Evolutionary conservation across 2,888 invertebrate genomes (phyloP).

Genomic region (Phyto melanocephala): DNA sequence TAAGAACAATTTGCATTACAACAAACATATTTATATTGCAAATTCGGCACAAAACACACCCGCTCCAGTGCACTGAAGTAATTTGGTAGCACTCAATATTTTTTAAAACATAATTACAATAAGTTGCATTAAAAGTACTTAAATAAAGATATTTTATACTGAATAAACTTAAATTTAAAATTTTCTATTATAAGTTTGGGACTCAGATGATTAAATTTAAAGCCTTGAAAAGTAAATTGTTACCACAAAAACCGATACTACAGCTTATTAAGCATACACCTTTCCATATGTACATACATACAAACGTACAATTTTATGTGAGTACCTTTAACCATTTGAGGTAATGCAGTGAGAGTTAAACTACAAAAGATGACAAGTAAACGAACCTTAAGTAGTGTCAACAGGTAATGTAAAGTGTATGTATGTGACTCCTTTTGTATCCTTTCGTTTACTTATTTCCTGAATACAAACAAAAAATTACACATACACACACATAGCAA

Average conservation of each 20-base stretch:
- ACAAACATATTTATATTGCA: too few species aligned
- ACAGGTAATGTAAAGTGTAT: constrained; percentile 28
- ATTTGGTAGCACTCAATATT: too few species aligned
- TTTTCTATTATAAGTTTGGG: too few species aligned
- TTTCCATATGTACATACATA: background rate
- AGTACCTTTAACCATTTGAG: background rate
- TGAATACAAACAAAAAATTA: background rate
- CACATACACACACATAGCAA: background rate
- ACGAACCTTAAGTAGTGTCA: constrained; percentile 7
- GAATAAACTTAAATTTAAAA: too few species aligned
- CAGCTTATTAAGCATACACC: background rate
- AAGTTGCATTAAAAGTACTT: too few species aligned
- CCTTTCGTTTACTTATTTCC: background rate
- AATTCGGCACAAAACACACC: too few species aligned
- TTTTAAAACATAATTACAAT: too few species aligned
- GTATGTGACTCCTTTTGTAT: background rate
- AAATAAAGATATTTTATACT: too few species aligned
- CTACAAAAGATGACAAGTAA: background rate
- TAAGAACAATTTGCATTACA: too few species aligned
- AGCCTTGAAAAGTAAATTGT: background rate
- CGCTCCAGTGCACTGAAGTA: too few species aligned
- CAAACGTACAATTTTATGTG: background rate
- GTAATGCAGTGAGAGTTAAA: background rate
- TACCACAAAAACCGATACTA: background rate
- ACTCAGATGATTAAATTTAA: background rate